Conservation (phyloP, 2,113 vertebrate genomes). For the Polyodon spathula region DNA sequence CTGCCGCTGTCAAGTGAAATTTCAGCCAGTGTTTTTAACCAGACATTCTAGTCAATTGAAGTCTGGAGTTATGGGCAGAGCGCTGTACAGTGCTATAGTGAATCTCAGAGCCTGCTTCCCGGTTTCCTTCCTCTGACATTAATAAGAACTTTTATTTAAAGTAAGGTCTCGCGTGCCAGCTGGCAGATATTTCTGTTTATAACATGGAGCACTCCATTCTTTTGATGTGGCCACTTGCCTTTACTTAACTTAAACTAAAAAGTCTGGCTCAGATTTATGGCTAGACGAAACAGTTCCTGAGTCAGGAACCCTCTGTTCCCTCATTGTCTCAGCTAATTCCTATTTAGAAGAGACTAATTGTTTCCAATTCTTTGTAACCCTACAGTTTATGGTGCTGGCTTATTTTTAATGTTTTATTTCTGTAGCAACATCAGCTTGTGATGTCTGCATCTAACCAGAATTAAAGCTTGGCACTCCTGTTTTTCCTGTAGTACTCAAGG, state of each 20-base stretch:
- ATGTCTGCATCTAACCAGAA: too few species aligned
- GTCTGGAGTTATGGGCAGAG: too few species aligned
- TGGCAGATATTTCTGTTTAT: slow-evolving; percentile 32
- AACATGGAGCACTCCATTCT: slow-evolving; percentile 35
- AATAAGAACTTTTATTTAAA: slow-evolving; percentile 10
- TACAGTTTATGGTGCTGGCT: slow-evolving; percentile 47
- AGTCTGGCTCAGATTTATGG: slow-evolving; percentile 28
- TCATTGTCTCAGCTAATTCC: slow-evolving; percentile 60
- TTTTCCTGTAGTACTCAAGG: too few species aligned
- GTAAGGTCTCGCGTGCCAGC: slow-evolving; percentile 5
- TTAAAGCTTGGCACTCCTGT: too few species aligned
- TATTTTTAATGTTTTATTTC: slow-evolving; percentile 57
- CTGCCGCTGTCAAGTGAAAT: too few species aligned
- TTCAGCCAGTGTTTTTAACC: too few species aligned
- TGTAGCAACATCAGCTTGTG: too few species aligned
- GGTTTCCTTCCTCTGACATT: slow-evolving; percentile 29
- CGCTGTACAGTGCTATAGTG: neutral
- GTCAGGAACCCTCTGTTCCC: slow-evolving; percentile 46
- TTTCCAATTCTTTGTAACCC: slow-evolving; percentile 54
- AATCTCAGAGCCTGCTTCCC: slow-evolving; percentile 24
- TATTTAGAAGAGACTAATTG: slow-evolving; percentile 47
- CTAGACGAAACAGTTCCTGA: slow-evolving; percentile 62
- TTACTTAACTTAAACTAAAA: slow-evolving; percentile 37
- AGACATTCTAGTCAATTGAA: too few species aligned
- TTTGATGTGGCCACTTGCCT: slow-evolving; percentile 43